Evolutionary conservation across 2,113 vertebrate species (phyloP).

Genomic region (Australoheros scitulus): DNA sequence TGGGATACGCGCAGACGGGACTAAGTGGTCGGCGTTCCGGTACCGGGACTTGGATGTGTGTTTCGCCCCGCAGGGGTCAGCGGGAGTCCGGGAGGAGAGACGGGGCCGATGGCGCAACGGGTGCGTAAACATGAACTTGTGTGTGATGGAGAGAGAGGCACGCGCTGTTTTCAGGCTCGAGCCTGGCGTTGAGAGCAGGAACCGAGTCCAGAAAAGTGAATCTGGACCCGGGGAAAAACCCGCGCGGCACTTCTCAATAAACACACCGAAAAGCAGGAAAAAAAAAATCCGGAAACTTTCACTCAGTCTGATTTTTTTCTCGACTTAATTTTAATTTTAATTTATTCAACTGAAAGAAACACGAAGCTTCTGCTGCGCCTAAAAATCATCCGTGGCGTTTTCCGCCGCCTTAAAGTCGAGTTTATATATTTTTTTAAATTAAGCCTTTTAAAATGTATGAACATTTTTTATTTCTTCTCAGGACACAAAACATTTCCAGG

Average conservation of each 20-base stretch:
- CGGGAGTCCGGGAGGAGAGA: constrained; percentile 83
- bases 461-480: no score
- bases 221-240: no score
- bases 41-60: constrained; percentile 81
- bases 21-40: constrained; percentile 73
- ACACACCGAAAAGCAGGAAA: not conserved
- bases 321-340: no score
- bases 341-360: not conserved
- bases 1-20: constrained; percentile 44
- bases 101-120: constrained; percentile 95
- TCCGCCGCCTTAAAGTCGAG: no score
- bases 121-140: constrained; percentile 83
- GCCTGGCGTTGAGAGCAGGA: not conserved
- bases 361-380: not conserved
- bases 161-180: not conserved
- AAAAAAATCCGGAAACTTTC: not conserved
- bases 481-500: no score
- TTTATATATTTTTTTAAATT: no score
- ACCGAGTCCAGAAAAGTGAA: not conserved
- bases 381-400: no score
- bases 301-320: no score
- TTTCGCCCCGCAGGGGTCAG: constrained; percentile 86
- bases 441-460: no score
- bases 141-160: not conserved
- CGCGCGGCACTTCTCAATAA: not conserved